These are phyloP conservation scores for Sinocyclocheilus maitianheensis DNA, from an alignment of 2,113 vertebrate genomes.

Conservation along the genomic window DNA sequence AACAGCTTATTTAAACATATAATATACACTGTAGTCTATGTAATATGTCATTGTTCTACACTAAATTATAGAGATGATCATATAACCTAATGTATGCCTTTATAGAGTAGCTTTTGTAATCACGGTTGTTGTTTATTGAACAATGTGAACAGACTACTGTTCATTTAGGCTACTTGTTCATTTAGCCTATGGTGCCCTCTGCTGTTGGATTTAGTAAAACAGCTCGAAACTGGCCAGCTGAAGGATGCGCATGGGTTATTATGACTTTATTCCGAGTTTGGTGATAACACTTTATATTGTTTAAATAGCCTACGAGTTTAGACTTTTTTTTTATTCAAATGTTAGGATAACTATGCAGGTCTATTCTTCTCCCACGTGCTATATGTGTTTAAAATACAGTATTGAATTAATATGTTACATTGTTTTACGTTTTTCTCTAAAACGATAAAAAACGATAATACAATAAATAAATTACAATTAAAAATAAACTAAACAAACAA, in stretches of 20 bases:
- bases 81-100: neutral
- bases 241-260: neutral
- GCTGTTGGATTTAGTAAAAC: constrained; percentile 55
- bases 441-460: too few relatives aligned
- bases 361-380: neutral
- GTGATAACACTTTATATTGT: neutral
- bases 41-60: neutral
- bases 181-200: constrained; percentile 69
- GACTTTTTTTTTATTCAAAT: neutral
- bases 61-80: neutral
- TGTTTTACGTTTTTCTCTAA: neutral
- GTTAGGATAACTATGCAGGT: neutral
- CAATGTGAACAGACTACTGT: neutral
- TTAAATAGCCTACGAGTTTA: neutral
- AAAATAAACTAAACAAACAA: too few relatives aligned
- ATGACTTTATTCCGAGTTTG: neutral
- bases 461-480: too few relatives aligned
- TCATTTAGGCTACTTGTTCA: neutral
- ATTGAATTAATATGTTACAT: neutral
- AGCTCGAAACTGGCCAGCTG: constrained; percentile 52
- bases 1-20: neutral
- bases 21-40: neutral
- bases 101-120: neutral
- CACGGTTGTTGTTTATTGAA: neutral
- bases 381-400: neutral